Evolutionary conservation across 2,797 vertebrate genomes (phyloP), one percentile per base, ranked within the genome.

Genomic region (Mormyrops attenuatus): DNA sequence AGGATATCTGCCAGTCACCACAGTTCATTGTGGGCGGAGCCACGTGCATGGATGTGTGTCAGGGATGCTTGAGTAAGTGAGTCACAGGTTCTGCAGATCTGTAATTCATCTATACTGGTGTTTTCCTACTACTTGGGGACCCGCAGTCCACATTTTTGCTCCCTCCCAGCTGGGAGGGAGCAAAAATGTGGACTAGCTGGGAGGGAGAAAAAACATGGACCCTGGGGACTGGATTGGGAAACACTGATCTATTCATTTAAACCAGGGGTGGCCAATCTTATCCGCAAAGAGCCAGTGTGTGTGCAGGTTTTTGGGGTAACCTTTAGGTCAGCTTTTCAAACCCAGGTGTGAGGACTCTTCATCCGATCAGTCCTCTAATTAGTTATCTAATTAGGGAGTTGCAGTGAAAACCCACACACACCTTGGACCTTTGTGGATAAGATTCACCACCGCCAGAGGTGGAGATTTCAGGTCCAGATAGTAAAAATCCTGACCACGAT

Each of bases 11-110:
- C 82, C 0, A 88, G 0, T 93, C 92, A 0, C 95, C 96, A 11
- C 91, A 93, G 90, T 96, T 97, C 91, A 94, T 95, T 0, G 91
- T 96, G 0, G 84, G 95, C 11, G 96, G 95, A 92, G 95, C 96
- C 0, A 93, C 96, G 0, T 93, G 93, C 0, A 93, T 95, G 92
- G 96, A 96, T 57, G 49, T 96, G 63, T 44, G 94, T 90, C 96
- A 97, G 88, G 96, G 96, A 9, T 53, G 84, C 47, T 94, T 97
- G 89, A 91, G 96, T 97, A 89, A 93, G 95, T 93, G 20, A 53
- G 15, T n/a, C 26, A 50, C 47, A 20, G 20, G 30, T 52, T 30
- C 30, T 86, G 22, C 7, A 22, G 20, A 47, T 85, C 41, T 47
- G 17, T 49, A 49, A 63, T 63, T 63, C 7, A 11, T 63, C n/a